phyloP scores from a whole-genome alignment of 1,140 invertebrate species.

The Maconellicoccus hirsutus region DNA sequence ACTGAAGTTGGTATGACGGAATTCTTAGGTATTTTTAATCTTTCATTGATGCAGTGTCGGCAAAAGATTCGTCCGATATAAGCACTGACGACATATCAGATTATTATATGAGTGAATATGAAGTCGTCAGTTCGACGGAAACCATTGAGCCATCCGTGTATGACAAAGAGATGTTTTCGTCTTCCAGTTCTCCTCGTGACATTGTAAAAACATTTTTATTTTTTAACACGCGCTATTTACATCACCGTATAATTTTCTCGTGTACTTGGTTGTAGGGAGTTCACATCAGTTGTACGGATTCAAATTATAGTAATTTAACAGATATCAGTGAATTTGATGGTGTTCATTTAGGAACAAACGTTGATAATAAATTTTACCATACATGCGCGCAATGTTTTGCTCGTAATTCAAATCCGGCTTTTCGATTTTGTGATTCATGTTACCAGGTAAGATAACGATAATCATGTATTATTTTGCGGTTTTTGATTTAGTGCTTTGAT shows the following conservation, averaged over 20 bases:
- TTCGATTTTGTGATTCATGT: neutral
- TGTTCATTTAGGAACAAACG: neutral
- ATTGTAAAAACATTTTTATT: neutral
- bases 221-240: neutral
- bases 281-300: neutral
- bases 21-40: no score
- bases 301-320: neutral
- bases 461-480: neutral
- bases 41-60: neutral
- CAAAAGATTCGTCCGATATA: neutral
- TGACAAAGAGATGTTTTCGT: neutral
- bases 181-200: neutral
- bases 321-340: neutral
- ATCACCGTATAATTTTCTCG: neutral
- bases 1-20: neutral
- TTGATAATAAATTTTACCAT: neutral
- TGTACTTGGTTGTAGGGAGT: neutral
- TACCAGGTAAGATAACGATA: neutral
- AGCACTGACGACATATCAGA: neutral
- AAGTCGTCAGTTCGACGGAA: conserved; percentile 1
- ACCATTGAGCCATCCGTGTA: neutral
- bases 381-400: neutral
- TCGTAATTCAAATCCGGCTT: neutral
- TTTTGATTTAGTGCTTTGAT: neutral
- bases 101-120: neutral